Evolutionary conservation across 2,797 vertebrate genomes (phyloP).

Genomic region (Brachymystax lenok): DNA sequence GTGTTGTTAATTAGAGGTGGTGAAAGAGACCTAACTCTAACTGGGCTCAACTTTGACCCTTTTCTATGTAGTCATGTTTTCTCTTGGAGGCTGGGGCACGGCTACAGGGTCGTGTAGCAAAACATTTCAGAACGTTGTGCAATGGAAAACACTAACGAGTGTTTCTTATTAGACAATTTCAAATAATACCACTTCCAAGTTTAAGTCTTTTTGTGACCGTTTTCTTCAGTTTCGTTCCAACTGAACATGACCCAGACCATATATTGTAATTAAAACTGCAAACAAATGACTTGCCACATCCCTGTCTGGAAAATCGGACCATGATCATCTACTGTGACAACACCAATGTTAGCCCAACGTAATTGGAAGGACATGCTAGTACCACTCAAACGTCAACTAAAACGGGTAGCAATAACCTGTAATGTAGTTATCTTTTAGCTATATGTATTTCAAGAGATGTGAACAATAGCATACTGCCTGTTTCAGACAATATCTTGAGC

Average conservation of each 20-base stretch:
- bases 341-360: not conserved
- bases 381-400: not conserved
- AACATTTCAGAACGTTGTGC: not conserved
- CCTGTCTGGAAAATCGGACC: not conserved
- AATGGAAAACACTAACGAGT: not conserved
- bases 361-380: not conserved
- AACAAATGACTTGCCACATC: not conserved
- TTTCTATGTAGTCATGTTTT: not conserved
- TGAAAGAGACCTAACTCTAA: slow-evolving; percentile 11
- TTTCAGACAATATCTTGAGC: not conserved
- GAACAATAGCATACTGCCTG: not conserved
- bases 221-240: not conserved
- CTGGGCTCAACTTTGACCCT: slow-evolving; percentile 18
- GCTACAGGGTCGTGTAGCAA: not conserved
- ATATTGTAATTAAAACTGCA: not conserved
- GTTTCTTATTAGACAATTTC: not conserved
- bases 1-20: slow-evolving; percentile 29
- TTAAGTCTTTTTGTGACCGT: not conserved
- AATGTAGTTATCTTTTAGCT: too few relatives aligned
- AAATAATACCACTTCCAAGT: not conserved
- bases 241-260: too few relatives aligned
- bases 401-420: not conserved
- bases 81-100: not conserved
- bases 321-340: not conserved
- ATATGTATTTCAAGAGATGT: not conserved